Percentiles rank a stretch among this genome's conserved stretches.
Conservation (phyloP, 2,113 vertebrate genomes). For the Fulmarus glacialis region DNA sequence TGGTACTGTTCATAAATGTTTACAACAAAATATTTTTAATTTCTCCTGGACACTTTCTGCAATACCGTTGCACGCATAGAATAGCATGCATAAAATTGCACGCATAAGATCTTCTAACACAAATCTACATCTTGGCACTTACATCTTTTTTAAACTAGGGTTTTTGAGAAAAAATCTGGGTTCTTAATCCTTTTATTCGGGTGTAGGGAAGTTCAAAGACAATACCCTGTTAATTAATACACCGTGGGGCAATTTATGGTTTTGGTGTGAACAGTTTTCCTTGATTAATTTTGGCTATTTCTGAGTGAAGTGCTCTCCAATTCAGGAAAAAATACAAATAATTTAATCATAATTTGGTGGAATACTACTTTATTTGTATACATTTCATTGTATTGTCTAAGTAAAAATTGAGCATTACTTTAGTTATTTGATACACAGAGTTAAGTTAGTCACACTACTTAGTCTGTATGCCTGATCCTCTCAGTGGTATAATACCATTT, state of each 20-base stretch:
- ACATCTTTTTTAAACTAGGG: neutral
- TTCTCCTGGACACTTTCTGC: neutral
- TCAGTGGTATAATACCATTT: neutral
- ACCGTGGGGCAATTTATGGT: neutral
- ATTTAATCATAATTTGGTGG: neutral
- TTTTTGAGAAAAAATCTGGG: neutral
- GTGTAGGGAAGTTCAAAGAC: constrained; percentile 15
- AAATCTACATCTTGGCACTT: neutral
- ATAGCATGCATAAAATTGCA: neutral
- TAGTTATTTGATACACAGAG: neutral
- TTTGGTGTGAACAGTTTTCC: neutral
- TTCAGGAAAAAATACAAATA: neutral
- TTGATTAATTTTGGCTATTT: neutral
- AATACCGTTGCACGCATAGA: fast-evolving
- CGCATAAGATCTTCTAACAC: neutral
- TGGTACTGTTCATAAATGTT: neutral
- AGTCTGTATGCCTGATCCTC: neutral
- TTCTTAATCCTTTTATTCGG: neutral
- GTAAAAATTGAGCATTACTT: neutral
- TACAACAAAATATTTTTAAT: neutral
- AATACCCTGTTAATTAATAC: neutral
- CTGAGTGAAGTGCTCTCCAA: neutral
- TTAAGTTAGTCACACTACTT: neutral
- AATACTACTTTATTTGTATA: neutral
- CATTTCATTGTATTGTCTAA: neutral